Conservation (phyloP, 2,797 vertebrate species). For the Syngnathus acus region DNA sequence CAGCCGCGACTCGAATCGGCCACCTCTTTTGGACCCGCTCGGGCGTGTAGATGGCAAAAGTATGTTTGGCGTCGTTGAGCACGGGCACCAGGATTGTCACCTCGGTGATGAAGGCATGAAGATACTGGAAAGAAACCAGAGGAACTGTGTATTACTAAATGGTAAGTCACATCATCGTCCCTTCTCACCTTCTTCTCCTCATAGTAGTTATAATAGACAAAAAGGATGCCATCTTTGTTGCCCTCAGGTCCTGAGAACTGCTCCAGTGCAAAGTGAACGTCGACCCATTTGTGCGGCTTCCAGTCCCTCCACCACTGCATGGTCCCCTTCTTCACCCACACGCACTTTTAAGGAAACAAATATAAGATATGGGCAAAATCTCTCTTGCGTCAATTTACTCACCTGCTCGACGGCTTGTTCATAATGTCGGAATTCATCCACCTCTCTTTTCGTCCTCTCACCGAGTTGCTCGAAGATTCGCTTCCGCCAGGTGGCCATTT, state of each 20-base stretch:
- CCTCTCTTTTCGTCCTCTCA: conserved; percentile 84
- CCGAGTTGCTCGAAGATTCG: conserved; percentile 95
- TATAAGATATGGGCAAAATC: background rate
- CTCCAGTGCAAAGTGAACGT: conserved; percentile 89
- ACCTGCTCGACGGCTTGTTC: conserved; percentile 96
- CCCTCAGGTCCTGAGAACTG: conserved; percentile 88
- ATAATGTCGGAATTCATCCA: conserved; percentile 90
- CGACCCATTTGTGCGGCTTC: conserved; percentile 93
- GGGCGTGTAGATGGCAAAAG: conserved; percentile 90
- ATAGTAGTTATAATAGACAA: conserved; percentile 88
- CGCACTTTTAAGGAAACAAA: conserved; percentile 66
- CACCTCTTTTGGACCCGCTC: conserved; percentile 90
- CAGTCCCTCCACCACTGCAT: conserved; percentile 97
- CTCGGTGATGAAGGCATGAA: conserved; percentile 93
- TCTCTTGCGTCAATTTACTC: background rate
- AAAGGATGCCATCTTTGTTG: conserved; percentile 89
- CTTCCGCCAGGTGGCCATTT: conserved; percentile 84
- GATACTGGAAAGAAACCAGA: conserved; percentile 70
- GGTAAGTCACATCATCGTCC: background rate
- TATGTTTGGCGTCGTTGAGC: conserved; percentile 84
- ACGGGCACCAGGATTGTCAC: conserved; percentile 91
- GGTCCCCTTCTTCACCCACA: conserved; percentile 94
- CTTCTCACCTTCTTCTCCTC: conserved; percentile 89
- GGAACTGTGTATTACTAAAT: background rate
- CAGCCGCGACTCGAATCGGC: conserved; percentile 84